Evolutionary conservation across 2,888 invertebrate genomes (phyloP), one percentile per base, ranked within the genome.

Genomic region (Agrochola circellaris): DNA sequence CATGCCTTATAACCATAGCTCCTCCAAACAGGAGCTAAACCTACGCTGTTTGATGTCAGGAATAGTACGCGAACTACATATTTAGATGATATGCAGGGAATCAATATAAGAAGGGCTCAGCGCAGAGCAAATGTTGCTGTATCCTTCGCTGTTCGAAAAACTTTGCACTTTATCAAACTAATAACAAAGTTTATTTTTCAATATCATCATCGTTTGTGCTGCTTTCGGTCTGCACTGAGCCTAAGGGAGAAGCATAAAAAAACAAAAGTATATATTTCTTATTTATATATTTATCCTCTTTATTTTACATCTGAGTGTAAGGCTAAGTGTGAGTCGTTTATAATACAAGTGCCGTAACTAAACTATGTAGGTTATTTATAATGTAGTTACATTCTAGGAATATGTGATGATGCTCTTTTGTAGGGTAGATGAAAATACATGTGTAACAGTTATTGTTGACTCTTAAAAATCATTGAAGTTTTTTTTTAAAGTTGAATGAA

Each of bases 251-350:
- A 60, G 11, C 7, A 81, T 73, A 76, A 34, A 6, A 6, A 82
- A 75, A 77, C 70, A 65, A 73, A 38, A 23, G 7, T 66, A 77
- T 83, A 79, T 82, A 83, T 91, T 90, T 84, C 80, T 79, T 86
- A 89, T 89, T 88, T 92, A 92, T 93, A 89, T 92, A 81, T 81
- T 91, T 92, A 89, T 92, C 81, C 81, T 87, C 76, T 86, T 90
- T 88, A 89, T 89, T 90, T 92, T 92, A 93, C 91, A 91, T 91
- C 90, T 87, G 89, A 86, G 93, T 93, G 93, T 93, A 92, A 91
- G 92, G 91, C 92, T 93, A 94, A 90, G 89, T 83, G 90, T 89
- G 88, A 90, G 79, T 89, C 81, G 90, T 91, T 91, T 87, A 90
- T 89, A 90, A 82, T 90, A 90, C 89, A 90, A 83, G 90, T 94